Evolutionary conservation across 35 echinoderm and acorn worm genomes (phyloP).

Genomic region (Acanthaster planci): DNA sequence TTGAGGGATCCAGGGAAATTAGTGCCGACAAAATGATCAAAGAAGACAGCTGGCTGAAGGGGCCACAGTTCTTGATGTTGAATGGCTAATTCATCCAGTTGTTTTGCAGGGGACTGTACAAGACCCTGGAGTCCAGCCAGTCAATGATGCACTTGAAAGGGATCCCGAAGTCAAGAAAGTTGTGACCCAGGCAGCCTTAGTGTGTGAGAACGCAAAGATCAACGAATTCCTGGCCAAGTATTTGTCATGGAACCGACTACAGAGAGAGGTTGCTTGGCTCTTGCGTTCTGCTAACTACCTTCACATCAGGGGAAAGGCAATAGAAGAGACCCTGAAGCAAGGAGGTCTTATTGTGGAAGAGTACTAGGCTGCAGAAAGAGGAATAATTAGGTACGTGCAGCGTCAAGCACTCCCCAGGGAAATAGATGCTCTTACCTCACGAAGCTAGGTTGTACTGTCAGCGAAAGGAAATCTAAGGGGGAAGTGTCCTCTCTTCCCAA

Average conservation of each 20-base stretch:
- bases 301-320: neutral
- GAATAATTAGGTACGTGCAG: slow-evolving; percentile 37
- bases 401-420: neutral
- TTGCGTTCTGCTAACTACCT: neutral
- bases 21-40: slow-evolving; percentile 16
- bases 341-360: slow-evolving; percentile 8
- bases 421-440: neutral
- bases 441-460: neutral
- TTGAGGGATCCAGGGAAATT: slow-evolving; percentile 56
- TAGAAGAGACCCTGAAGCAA: neutral
- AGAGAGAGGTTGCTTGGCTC: slow-evolving; percentile 1
- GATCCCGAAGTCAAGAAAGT: neutral
- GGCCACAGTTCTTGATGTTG: slow-evolving; percentile 43
- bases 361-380: slow-evolving; percentile 2
- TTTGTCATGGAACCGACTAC: slow-evolving; percentile 10
- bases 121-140: neutral
- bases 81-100: slow-evolving; percentile 20
- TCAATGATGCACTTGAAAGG: neutral
- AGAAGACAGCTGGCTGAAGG: slow-evolving; percentile 41
- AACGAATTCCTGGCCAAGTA: neutral
- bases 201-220: neutral
- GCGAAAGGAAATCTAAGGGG: slow-evolving; percentile 8
- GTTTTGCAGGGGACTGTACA: slow-evolving; percentile 12
- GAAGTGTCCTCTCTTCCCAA: slow-evolving; percentile 1
- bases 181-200: neutral